A percentile compares a stretch with the other conserved stretches of the same genome.
phyloP scores from a whole-genome alignment of 92 coral and sea anemone species.

The Anthopleura xanthogrammica region DNA sequence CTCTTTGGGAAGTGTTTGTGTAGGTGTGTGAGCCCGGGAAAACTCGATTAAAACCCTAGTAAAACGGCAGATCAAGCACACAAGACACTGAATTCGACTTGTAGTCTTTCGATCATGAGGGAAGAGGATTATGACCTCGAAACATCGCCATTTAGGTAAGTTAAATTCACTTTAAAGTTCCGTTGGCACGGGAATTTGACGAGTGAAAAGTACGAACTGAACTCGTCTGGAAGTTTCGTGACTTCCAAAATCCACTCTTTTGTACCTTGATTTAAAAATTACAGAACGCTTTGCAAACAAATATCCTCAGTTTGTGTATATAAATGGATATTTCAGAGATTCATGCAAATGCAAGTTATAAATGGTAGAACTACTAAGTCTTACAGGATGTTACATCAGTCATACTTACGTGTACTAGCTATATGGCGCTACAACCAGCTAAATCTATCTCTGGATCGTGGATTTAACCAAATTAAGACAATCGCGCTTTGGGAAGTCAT shows the following conservation, averaged over 20 bases:
- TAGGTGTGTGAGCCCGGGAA: slow-evolving; percentile 25
- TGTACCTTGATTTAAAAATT: neutral
- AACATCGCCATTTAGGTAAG: slow-evolving; percentile 35
- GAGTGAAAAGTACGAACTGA: neutral
- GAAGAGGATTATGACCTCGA: slow-evolving; percentile 25
- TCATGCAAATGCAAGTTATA: neutral
- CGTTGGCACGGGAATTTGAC: slow-evolving; percentile 15
- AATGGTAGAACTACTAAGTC: neutral
- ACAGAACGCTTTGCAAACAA: neutral
- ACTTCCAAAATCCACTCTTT: neutral
- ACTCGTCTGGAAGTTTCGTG: slow-evolving; percentile 4
- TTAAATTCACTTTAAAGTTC: slow-evolving; percentile 3
- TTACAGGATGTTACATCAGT: slow-evolving; percentile 3
- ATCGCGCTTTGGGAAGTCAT: neutral
- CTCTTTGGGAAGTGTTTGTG: neutral
- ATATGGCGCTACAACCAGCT: neutral
- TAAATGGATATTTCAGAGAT: neutral
- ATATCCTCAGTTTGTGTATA: neutral
- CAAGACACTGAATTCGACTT: neutral
- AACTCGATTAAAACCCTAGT: neutral
- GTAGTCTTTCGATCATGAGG: slow-evolving; percentile 21
- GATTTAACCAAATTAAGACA: neutral
- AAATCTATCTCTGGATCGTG: neutral
- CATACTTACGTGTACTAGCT: neutral
- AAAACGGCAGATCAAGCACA: neutral